A percentile compares a stretch with the other conserved stretches of the same genome.
These are phyloP conservation scores for Diplosoma virens DNA, from an alignment of 23 tunicate genomes.

Conservation along the genomic window DNA sequence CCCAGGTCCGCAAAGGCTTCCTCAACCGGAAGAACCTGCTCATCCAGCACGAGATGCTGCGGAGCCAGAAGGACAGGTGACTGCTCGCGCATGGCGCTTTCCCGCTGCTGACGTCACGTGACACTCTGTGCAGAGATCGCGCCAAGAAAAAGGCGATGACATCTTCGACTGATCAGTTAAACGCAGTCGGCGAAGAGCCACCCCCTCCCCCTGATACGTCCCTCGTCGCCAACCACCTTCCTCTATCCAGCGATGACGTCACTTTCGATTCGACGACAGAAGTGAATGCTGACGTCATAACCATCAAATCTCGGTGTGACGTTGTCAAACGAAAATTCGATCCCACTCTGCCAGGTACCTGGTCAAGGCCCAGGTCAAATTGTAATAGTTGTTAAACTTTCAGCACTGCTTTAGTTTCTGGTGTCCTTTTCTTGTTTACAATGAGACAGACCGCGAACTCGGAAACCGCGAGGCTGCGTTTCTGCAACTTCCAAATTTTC, in stretches of 20 bases:
- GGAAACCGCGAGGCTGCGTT: too few species aligned
- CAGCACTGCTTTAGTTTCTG: too few species aligned
- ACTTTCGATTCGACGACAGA: background rate
- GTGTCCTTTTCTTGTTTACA: too few species aligned
- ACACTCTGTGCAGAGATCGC: conserved; percentile 18
- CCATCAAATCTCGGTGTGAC: background rate
- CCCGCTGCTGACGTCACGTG: background rate
- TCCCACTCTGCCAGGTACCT: too few species aligned
- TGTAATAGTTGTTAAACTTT: too few species aligned
- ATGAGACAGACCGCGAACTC: too few species aligned
- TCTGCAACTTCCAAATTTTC: too few species aligned
- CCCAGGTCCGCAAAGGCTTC: conserved; percentile 70
- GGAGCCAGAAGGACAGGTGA: conserved; percentile 46
- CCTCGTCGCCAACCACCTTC: background rate
- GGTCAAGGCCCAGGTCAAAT: too few species aligned
- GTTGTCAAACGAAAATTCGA: too few species aligned
- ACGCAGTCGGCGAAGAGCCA: conserved; percentile 26
- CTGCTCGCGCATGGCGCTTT: background rate
- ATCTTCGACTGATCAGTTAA: conserved; percentile 5
- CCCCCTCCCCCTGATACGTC: background rate
- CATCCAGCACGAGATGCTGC: conserved; percentile 47
- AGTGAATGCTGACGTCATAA: background rate
- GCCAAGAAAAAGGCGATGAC: background rate
- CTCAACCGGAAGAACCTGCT: conserved; percentile 57
- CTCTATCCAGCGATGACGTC: conserved; percentile 15